These are phyloP conservation scores for Scaptomyza tumidula DNA, from an alignment of 2,888 invertebrate species.

Conservation along the genomic window DNA sequence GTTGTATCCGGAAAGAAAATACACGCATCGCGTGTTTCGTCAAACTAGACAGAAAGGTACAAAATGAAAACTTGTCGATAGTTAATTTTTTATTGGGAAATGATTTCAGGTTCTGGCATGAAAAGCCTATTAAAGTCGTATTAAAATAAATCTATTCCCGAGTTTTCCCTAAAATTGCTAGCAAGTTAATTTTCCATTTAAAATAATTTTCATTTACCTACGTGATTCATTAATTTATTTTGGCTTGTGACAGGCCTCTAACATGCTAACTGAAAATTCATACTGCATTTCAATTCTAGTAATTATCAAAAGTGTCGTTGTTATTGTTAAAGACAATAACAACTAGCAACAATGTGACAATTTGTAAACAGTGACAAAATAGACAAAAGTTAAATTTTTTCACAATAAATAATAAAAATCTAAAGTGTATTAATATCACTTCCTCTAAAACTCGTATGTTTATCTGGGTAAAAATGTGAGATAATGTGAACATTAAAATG, in stretches of 20 bases:
- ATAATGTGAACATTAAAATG: not conserved
- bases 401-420: not conserved
- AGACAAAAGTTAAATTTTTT: not conserved
- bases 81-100: not conserved
- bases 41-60: constrained; percentile 1
- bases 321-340: not conserved
- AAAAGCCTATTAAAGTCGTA: not conserved
- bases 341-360: constrained; percentile 13
- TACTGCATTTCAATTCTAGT: constrained; percentile 16
- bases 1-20: constrained; percentile 2
- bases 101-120: constrained; percentile 1
- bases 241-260: not conserved
- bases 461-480: not conserved
- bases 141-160: constrained; percentile 3
- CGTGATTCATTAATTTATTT: constrained; percentile 3
- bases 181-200: not conserved
- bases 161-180: not conserved
- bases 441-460: not conserved
- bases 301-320: constrained; percentile 3
- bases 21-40: constrained; percentile 39
- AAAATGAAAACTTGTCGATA: constrained; percentile 14
- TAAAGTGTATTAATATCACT: not conserved
- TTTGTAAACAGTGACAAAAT: constrained; percentile 17
- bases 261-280: constrained; percentile 4
- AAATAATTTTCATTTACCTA: not conserved